A percentile compares a stretch with the other conserved stretches of the same genome.
Conservation (phyloP, 2,113 vertebrate genomes). For the Coryphaenoides rupestris region DNA sequence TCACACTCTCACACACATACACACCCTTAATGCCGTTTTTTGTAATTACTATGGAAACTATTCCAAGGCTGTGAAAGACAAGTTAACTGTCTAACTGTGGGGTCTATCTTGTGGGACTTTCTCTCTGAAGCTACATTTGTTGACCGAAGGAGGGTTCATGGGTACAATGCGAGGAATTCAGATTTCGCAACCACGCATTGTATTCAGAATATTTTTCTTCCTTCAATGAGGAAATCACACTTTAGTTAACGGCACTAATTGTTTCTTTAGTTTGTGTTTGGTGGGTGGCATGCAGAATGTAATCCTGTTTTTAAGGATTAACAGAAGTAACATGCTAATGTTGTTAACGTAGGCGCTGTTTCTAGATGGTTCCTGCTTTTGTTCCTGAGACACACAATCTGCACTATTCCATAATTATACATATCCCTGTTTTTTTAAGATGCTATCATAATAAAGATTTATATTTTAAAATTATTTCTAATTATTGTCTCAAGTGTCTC, state of each 20-base stretch:
- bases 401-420: constrained; percentile 24
- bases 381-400: constrained; percentile 21
- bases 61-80: too few species aligned
- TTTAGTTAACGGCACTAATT: constrained; percentile 32
- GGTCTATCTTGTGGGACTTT: too few species aligned
- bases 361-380: constrained; percentile 26
- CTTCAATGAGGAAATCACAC: too few species aligned
- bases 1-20: too few species aligned
- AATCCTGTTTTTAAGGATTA: constrained; percentile 7
- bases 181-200: too few species aligned
- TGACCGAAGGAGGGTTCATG: too few species aligned
- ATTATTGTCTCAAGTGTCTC: constrained; percentile 13
- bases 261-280: background rate
- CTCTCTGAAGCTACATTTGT: too few species aligned
- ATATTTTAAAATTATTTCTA: constrained; percentile 40
- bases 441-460: constrained; percentile 50
- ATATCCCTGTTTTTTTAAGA: constrained; percentile 29
- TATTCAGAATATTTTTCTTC: too few species aligned
- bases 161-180: too few species aligned
- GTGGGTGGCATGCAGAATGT: constrained; percentile 28
- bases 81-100: too few species aligned
- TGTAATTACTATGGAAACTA: too few species aligned
- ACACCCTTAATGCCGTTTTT: too few species aligned
- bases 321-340: constrained; percentile 28
- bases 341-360: constrained; percentile 8